A percentile compares a stretch with the other conserved stretches of the same genome.
phyloP scores from a whole-genome alignment of 2,113 vertebrate genomes.

The Gymnobelideus leadbeateri region DNA sequence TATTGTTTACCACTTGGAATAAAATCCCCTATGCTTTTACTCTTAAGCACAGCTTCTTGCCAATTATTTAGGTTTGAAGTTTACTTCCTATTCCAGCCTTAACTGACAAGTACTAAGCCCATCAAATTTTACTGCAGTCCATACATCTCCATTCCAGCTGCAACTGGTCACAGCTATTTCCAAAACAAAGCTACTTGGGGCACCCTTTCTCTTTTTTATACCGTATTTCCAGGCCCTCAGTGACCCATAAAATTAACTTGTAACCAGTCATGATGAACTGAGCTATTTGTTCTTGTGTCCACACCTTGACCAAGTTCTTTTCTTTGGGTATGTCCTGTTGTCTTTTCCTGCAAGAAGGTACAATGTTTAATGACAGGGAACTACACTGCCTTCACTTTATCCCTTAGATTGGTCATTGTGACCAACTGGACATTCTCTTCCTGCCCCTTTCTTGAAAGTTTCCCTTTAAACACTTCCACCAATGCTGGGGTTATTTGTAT shows the following conservation, averaged over 20 bases:
- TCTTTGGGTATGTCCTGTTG: neutral
- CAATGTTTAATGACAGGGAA: conserved; percentile 15
- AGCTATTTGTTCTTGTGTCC: conserved; percentile 49
- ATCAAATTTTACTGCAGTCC: conserved; percentile 71
- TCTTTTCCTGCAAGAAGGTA: conserved; percentile 19
- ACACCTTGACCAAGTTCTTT: conserved; percentile 2
- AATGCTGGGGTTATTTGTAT: conserved; percentile 17
- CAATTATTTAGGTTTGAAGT: conserved; percentile 60
- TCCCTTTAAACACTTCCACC: conserved; percentile 45
- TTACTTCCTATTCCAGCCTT: conserved; percentile 67
- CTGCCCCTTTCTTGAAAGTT: conserved; percentile 16
- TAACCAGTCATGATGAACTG: conserved; percentile 63
- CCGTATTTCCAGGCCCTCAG: conserved; percentile 61
- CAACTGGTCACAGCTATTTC: conserved; percentile 72
- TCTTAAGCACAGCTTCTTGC: conserved; percentile 55
- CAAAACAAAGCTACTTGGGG: conserved; percentile 65
- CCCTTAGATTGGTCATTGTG: neutral
- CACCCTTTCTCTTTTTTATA: conserved; percentile 72
- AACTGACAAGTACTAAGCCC: conserved; percentile 62
- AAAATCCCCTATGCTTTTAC: conserved; percentile 8
- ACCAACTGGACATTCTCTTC: neutral
- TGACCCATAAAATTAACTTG: conserved; percentile 77
- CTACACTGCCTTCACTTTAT: conserved; percentile 8
- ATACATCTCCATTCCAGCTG: conserved; percentile 61
- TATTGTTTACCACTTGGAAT: conserved; percentile 33